Evolutionary conservation across 2,888 invertebrate species (phyloP).

Genomic region (Aricia artaxerxes): DNA sequence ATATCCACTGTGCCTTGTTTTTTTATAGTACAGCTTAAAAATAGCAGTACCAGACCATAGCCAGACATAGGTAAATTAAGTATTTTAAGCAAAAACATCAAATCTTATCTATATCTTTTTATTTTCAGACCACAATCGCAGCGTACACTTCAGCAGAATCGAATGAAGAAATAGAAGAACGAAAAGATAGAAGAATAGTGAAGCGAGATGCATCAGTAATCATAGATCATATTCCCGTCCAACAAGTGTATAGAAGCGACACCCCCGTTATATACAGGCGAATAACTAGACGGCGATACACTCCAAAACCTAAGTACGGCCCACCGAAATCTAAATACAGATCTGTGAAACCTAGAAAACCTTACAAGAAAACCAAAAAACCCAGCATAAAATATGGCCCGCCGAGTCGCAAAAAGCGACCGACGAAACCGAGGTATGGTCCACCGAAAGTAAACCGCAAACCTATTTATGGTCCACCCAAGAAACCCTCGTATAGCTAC

Average conservation of each 20-base stretch:
- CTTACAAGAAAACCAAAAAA: constrained; percentile 55
- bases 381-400: constrained; percentile 50
- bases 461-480: constrained; percentile 48
- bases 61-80: too few species aligned
- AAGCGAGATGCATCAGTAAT: constrained; percentile 60
- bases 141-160: constrained; percentile 49
- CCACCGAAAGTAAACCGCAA: constrained; percentile 46
- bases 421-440: constrained; percentile 50
- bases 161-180: constrained; percentile 45
- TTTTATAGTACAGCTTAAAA: not conserved
- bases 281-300: constrained; percentile 50
- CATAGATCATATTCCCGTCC: constrained; percentile 55
- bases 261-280: constrained; percentile 60
- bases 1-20: not conserved
- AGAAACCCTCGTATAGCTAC: constrained; percentile 44
- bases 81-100: not conserved
- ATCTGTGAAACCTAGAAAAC: constrained; percentile 51
- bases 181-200: constrained; percentile 42
- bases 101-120: constrained; percentile 3
- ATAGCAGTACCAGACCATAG: not conserved
- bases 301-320: constrained; percentile 50
- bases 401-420: constrained; percentile 47
- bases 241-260: constrained; percentile 49
- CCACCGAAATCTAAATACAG: constrained; percentile 50
- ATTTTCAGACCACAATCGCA: constrained; percentile 63